phyloP scores from a whole-genome alignment of 2,113 vertebrate species.

The Dasyornis broadbenti region DNA sequence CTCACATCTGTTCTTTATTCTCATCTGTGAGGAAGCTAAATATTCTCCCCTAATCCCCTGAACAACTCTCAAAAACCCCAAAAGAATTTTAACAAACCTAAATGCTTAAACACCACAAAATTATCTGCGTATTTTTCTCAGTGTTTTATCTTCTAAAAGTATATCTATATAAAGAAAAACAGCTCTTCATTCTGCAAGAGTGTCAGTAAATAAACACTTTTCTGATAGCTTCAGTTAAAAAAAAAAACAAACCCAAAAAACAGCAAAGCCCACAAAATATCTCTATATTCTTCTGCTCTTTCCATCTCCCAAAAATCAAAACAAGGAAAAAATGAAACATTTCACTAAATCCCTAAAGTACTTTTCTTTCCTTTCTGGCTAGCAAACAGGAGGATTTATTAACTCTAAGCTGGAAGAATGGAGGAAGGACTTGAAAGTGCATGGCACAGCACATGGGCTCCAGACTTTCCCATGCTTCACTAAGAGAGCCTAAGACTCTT shows the following conservation, averaged over 20 bases:
- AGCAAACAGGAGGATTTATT: neutral
- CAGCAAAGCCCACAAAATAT: neutral
- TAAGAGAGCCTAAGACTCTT: neutral
- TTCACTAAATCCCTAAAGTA: neutral
- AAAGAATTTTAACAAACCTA: neutral
- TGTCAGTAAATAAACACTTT: neutral
- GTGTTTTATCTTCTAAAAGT: neutral
- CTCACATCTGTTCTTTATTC: conserved; percentile 23
- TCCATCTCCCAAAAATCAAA: neutral
- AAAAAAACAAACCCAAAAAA: neutral
- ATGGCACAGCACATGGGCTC: neutral
- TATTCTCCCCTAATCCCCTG: neutral
- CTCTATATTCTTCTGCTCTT: neutral
- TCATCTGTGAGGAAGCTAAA: neutral
- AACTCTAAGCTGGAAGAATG: neutral
- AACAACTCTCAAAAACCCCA: neutral
- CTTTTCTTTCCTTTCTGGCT: neutral
- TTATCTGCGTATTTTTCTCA: neutral
- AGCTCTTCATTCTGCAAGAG: neutral
- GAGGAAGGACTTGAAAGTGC: neutral
- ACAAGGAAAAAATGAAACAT: neutral
- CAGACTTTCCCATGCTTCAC: neutral
- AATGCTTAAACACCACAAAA: neutral
- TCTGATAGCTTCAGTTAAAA: neutral
- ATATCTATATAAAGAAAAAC: neutral